Conservation (phyloP, 2,888 invertebrate genomes). For the Cheilosia soror region DNA sequence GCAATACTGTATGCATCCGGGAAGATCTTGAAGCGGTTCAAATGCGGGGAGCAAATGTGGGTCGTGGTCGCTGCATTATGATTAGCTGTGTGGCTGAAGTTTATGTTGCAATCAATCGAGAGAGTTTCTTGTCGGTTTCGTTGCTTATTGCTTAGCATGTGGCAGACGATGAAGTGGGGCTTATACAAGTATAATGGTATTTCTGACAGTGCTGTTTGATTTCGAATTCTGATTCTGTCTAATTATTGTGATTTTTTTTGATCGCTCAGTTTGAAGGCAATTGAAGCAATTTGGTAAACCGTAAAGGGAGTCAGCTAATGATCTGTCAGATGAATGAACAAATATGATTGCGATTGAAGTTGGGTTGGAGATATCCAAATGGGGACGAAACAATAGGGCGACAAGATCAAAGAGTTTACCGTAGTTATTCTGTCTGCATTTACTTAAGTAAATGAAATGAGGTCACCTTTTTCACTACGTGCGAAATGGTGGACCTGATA, state of each 20-base stretch:
- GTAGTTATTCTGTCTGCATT: background rate
- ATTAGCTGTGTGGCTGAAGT: slow-evolving; percentile 49
- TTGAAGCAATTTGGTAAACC: slow-evolving; percentile 8
- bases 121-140: slow-evolving; percentile 34
- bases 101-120: slow-evolving; percentile 56
- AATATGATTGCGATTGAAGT: slow-evolving; percentile 29
- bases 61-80: slow-evolving; percentile 65
- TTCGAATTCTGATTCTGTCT: slow-evolving; percentile 55
- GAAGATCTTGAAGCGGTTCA: slow-evolving; percentile 49
- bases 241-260: slow-evolving; percentile 51
- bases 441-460: background rate
- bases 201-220: slow-evolving; percentile 29
- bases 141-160: slow-evolving; percentile 23
- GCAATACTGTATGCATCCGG: slow-evolving; percentile 35
- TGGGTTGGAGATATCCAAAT: background rate
- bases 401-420: slow-evolving; percentile 41
- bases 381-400: slow-evolving; percentile 7
- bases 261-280: slow-evolving; percentile 26
- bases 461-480: background rate
- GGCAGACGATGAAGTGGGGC: slow-evolving; percentile 16
- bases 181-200: background rate
- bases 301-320: slow-evolving; percentile 16
- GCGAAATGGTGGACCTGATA: background rate
- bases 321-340: slow-evolving; percentile 23
- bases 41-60: slow-evolving; percentile 47